These are phyloP conservation scores for Loxodonta africana DNA, from an alignment of 2,113 vertebrate genomes.

Conservation along the genomic window DNA sequence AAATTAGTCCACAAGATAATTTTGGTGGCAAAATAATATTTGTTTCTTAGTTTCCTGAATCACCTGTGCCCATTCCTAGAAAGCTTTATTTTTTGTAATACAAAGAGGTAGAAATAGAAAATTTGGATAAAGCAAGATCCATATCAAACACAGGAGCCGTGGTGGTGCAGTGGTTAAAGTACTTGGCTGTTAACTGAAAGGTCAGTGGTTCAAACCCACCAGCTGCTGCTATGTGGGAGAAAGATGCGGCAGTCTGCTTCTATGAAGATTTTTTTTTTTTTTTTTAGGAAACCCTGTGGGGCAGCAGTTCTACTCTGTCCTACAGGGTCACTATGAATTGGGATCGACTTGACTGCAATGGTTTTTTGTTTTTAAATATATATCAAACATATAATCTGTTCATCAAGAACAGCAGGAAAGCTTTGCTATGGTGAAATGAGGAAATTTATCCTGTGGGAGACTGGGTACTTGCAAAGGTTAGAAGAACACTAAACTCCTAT, in stretches of 20 bases:
- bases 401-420: background rate
- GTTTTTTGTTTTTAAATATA: no score
- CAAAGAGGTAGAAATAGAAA: background rate
- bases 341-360: no score
- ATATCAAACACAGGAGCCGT: no score
- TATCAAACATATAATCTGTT: background rate
- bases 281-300: no score
- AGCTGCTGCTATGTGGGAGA: no score
- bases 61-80: background rate
- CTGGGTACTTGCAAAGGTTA: slow-evolving; percentile 9
- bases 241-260: no score
- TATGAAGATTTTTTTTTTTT: no score
- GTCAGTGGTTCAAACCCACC: no score
- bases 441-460: background rate
- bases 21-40: background rate
- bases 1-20: background rate
- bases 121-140: background rate
- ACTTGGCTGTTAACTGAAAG: no score
- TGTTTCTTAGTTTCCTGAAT: background rate
- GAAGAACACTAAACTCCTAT: background rate
- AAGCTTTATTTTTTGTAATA: background rate
- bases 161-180: no score
- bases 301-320: no score
- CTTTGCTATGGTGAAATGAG: background rate
- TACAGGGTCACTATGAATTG: no score